Conservation (phyloP, 2,113 vertebrate genomes). For the Trematomus loennbergii region DNA sequence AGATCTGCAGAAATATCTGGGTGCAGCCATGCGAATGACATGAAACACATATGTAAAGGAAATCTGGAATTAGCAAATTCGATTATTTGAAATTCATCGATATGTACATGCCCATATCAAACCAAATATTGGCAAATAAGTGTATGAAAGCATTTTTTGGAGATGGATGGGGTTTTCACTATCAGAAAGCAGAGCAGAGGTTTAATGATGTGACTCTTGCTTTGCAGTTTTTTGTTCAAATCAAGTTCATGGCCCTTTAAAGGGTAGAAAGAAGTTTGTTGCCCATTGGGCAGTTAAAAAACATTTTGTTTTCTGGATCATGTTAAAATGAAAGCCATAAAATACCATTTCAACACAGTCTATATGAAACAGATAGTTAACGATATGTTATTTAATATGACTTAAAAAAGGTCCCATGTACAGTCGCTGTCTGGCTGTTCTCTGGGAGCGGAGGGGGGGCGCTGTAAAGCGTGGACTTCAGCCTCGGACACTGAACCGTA, state of each 20-base stretch:
- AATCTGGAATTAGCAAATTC: not conserved
- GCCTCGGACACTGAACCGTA: not conserved
- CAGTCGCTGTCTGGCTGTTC: not conserved
- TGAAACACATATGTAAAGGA: not conserved
- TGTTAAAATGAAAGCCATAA: slow-evolving; percentile 21
- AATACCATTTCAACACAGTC: not conserved
- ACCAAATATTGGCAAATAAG: not conserved
- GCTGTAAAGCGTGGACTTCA: slow-evolving; percentile 2
- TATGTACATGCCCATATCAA: not conserved
- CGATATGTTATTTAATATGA: not conserved
- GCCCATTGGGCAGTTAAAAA: not conserved
- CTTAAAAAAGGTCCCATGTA: not conserved
- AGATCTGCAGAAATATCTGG: slow-evolving; percentile 15
- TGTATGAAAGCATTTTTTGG: not conserved
- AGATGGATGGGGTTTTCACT: not conserved
- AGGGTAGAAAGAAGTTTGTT: not conserved
- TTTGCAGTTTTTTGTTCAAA: not conserved
- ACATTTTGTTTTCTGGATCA: not conserved
- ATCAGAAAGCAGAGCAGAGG: not conserved
- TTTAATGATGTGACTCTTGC: not conserved
- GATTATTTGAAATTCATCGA: not conserved
- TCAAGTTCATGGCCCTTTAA: not conserved
- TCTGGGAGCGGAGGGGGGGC: slow-evolving; percentile 19
- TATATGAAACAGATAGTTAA: not conserved
- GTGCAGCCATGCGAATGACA: not conserved